A percentile compares a stretch with the other conserved stretches of the same genome.
phyloP scores from a whole-genome alignment of 2,888 invertebrate genomes.

The Himalopsyche tibetana region DNA sequence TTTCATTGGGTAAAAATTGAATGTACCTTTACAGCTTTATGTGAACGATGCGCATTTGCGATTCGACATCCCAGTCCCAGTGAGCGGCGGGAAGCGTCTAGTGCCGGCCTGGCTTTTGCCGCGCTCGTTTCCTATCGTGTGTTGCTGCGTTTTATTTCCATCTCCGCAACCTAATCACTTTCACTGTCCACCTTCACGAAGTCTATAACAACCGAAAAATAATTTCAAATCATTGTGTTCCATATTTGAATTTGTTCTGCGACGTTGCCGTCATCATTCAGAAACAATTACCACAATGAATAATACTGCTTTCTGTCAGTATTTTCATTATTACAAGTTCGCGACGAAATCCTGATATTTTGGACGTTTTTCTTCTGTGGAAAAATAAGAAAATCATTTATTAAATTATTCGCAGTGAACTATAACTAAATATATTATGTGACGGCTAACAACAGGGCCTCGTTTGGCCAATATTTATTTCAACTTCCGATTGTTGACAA shows the following conservation, averaged over 20 bases:
- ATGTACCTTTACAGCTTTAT: slow-evolving; percentile 67
- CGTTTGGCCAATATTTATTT: slow-evolving; percentile 39
- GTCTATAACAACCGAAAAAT: slow-evolving; percentile 64
- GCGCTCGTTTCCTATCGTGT: slow-evolving; percentile 64
- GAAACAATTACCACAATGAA: slow-evolving; percentile 24
- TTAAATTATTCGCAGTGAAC: slow-evolving; percentile 17
- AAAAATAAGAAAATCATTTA: background rate
- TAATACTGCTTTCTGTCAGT: slow-evolving; percentile 18
- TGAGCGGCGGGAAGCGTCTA: slow-evolving; percentile 61
- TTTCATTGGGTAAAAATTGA: slow-evolving; percentile 63
- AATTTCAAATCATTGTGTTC: slow-evolving; percentile 54
- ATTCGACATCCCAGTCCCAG: slow-evolving; percentile 66
- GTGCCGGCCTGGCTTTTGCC: slow-evolving; percentile 60
- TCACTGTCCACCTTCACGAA: slow-evolving; percentile 68
- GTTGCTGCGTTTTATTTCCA: slow-evolving; percentile 47
- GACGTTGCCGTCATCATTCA: background rate
- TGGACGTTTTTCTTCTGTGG: background rate
- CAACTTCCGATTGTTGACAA: slow-evolving; percentile 1
- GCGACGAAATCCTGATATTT: slow-evolving; percentile 10
- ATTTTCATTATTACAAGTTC: slow-evolving; percentile 23
- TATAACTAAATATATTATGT: slow-evolving; percentile 22
- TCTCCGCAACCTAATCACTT: slow-evolving; percentile 26
- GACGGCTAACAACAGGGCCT: slow-evolving; percentile 31
- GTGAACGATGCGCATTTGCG: slow-evolving; percentile 66
- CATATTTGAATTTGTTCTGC: background rate